Percentiles rank a stretch among this genome's conserved stretches.
These are phyloP conservation scores for Centrocercus urophasianus DNA, from an alignment of 2,113 vertebrate species.

Conservation along the genomic window DNA sequence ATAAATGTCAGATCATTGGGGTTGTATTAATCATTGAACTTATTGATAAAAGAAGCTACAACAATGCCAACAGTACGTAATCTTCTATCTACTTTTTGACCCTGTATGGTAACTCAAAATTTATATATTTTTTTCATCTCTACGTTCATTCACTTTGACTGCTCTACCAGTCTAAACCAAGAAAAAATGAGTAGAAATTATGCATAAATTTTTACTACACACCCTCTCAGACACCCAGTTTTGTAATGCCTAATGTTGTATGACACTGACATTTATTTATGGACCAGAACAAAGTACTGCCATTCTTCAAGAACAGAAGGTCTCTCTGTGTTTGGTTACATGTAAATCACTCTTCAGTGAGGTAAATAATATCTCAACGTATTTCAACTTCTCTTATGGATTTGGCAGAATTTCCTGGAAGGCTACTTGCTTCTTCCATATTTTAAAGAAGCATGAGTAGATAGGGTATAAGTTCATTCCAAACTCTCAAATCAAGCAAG, in stretches of 20 bases:
- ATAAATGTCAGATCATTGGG: neutral
- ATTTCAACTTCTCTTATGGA: neutral
- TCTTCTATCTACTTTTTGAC: neutral
- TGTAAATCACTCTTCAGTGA: neutral
- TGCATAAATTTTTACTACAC: neutral
- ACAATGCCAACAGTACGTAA: neutral
- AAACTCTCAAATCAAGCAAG: neutral
- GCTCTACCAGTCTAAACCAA: neutral
- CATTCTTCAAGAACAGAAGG: constrained; percentile 1
- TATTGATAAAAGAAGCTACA: neutral
- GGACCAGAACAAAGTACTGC: neutral
- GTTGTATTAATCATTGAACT: neutral
- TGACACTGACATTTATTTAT: neutral
- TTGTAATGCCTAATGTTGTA: neutral
- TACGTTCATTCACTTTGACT: neutral
- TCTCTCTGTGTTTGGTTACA: neutral
- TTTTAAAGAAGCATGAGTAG: neutral
- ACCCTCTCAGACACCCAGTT: neutral
- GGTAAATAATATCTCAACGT: neutral
- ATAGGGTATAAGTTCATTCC: neutral
- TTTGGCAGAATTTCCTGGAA: neutral
- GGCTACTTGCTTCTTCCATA: neutral
- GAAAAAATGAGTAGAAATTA: neutral
- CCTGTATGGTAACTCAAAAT: neutral
- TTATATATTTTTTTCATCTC: neutral